A percentile compares a stretch with the other conserved stretches of the same genome.
Evolutionary conservation across 1,140 invertebrate species (phyloP).

Genomic region (Achroia grisella): DNA sequence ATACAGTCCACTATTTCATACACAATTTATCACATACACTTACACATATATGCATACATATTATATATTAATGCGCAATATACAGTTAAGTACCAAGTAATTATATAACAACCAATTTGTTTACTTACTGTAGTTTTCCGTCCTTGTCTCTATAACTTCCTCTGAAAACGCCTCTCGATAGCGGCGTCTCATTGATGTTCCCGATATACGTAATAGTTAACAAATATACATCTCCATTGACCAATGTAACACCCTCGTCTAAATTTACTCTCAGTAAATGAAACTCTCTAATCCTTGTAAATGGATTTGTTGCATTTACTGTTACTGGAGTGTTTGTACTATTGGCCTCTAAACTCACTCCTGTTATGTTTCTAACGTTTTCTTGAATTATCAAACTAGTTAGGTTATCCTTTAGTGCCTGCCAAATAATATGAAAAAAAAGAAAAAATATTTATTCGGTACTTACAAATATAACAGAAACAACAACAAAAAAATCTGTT

Average conservation of each 20-base stretch:
- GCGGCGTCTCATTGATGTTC: constrained; percentile 62
- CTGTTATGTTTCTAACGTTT: constrained; percentile 46
- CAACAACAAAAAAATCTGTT: no score
- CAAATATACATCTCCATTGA: constrained; percentile 25
- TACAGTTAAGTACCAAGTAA: no score
- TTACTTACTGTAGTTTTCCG: constrained; percentile 46
- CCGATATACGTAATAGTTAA: constrained; percentile 44
- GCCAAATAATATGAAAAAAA: constrained; percentile 14
- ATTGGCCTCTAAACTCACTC: constrained; percentile 24
- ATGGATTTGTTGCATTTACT: constrained; percentile 21
- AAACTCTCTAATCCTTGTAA: constrained; percentile 38
- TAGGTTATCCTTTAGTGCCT: constrained; percentile 35
- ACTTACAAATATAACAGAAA: no score
- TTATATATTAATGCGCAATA: no score
- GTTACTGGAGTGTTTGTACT: constrained; percentile 12
- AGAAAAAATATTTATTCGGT: neutral
- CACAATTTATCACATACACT: no score
- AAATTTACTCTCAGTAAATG: constrained; percentile 53
- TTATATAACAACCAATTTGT: no score
- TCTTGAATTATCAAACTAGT: constrained; percentile 41
- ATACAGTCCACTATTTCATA: no score
- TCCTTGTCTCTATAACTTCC: constrained; percentile 43
- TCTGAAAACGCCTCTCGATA: constrained; percentile 57
- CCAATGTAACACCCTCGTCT: constrained; percentile 29
- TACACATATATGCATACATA: no score